Evolutionary conservation across 2,797 vertebrate species (phyloP), one percentile per base, ranked within the genome.

Genomic region (Babyrousa celebensis): DNA sequence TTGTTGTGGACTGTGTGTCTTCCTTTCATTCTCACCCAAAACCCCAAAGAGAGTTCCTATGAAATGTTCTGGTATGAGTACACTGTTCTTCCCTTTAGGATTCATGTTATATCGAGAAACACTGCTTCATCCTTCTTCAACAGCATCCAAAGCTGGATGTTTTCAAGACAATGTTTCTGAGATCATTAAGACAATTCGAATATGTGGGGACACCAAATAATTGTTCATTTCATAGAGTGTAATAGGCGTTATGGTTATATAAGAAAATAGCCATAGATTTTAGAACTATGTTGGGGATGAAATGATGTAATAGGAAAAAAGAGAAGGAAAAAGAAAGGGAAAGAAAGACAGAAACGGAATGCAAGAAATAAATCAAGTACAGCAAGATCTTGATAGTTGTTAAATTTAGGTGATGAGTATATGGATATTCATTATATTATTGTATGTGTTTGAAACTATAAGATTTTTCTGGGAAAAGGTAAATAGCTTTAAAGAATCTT

Each of bases 91-190:
- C 63, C 27, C 11, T 89, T 75, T 43, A 78, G 40, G 54, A 58
- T n/a, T 92, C n/a, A 65, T 20, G 56, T 5, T 43, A 58, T 27
- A 15, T 32, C 43, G n/a, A 48, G 67, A 92, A 82, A 18, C 17
- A 36, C 48, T 18, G 12, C n/a, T 70, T 23, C 36, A 68, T 85
- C 6, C n/a, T 85, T 84, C 29, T 89, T 62, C 82, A 36, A 74
- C 17, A 82, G 0, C 65, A 56, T 84, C 60, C 36, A 91, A 93
- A 63, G 52, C 8, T 25, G 12, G 20, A 21, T 25, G 54, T 74
- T 85, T 77, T 86, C 23, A 84, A 86, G 77, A 79, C 10, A 88
- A 52, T 79, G 23, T 89, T 89, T 92, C 94, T 90, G 56, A 85
- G 14, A 82, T 86, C 83, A 85, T n/a, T n/a, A n/a, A 25, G 20